Percentiles rank a stretch among this genome's conserved stretches.
These are phyloP conservation scores for Acipenser ruthenus DNA, from an alignment of 2,797 vertebrate species.

Conservation along the genomic window DNA sequence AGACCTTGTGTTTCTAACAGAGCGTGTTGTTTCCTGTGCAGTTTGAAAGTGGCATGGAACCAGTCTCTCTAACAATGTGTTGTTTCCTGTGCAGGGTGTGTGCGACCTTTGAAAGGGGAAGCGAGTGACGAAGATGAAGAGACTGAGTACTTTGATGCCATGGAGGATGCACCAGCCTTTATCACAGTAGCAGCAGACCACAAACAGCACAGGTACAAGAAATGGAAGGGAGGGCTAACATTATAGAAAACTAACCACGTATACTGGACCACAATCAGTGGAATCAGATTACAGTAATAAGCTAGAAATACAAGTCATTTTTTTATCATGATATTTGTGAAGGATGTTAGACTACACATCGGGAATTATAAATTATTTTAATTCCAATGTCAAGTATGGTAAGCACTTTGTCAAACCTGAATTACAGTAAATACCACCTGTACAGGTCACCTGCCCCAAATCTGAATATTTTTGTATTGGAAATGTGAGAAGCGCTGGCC, in stretches of 20 bases:
- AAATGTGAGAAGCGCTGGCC: no score
- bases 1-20: no score
- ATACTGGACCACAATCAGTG: slow-evolving; percentile 1
- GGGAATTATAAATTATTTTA: no score
- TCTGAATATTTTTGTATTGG: no score
- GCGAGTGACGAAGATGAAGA: slow-evolving; percentile 99
- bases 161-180: slow-evolving; percentile 93
- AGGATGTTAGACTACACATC: no score
- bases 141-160: slow-evolving; percentile 96
- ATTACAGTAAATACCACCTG: no score
- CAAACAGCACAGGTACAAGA: slow-evolving; percentile 76
- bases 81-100: slow-evolving; percentile 49
- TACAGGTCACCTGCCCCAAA: no score
- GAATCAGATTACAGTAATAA: background rate
- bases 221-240: slow-evolving; percentile 17
- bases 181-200: slow-evolving; percentile 91
- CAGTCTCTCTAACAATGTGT: background rate
- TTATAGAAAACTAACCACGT: background rate
- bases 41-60: background rate
- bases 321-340: no score
- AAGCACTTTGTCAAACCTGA: no score
- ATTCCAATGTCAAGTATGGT: no score
- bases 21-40: no score
- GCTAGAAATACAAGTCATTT: no score
- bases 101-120: slow-evolving; percentile 74